These are phyloP conservation scores for Centropyge bicolor DNA, from an alignment of 2,797 vertebrate species.

Conservation along the genomic window DNA sequence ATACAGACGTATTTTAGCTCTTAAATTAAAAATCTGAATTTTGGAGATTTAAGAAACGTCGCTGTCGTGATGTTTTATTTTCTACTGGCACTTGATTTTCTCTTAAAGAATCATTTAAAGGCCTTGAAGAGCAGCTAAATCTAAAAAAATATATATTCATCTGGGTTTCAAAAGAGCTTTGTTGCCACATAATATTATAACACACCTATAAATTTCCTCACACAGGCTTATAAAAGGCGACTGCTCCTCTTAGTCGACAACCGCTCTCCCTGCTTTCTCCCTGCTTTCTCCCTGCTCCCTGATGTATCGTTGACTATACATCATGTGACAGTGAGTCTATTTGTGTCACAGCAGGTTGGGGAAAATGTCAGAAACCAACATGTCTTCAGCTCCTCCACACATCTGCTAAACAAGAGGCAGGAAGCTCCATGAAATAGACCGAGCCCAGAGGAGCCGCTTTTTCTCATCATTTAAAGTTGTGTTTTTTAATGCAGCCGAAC, in stretches of 20 bases:
- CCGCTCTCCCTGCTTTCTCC: constrained; percentile 19
- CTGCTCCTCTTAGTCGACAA: constrained; percentile 32
- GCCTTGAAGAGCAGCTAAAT: neutral
- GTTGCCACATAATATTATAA: constrained; percentile 14
- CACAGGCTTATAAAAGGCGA: constrained; percentile 29
- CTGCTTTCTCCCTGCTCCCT: constrained; percentile 36
- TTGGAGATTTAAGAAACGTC: neutral
- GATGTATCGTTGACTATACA: constrained; percentile 69
- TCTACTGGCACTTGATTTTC: neutral
- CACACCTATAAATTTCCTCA: constrained; percentile 34
- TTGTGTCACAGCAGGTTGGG: constrained; percentile 80
- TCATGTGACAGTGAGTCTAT: constrained; percentile 80
- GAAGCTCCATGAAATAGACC: constrained; percentile 37
- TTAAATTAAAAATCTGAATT: neutral
- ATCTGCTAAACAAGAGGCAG: constrained; percentile 73
- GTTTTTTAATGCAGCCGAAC: too few species aligned
- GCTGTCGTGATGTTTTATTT: neutral
- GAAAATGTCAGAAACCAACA: constrained; percentile 74
- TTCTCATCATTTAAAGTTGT: constrained; percentile 26
- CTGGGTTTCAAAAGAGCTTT: constrained; percentile 2
- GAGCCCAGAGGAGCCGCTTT: neutral
- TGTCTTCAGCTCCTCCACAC: constrained; percentile 68
- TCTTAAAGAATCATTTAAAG: constrained; percentile 2
- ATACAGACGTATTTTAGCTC: neutral
- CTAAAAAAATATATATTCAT: neutral